Evolutionary conservation across 1,140 invertebrate genomes (phyloP).

Genomic region (Drosophila pachea): DNA sequence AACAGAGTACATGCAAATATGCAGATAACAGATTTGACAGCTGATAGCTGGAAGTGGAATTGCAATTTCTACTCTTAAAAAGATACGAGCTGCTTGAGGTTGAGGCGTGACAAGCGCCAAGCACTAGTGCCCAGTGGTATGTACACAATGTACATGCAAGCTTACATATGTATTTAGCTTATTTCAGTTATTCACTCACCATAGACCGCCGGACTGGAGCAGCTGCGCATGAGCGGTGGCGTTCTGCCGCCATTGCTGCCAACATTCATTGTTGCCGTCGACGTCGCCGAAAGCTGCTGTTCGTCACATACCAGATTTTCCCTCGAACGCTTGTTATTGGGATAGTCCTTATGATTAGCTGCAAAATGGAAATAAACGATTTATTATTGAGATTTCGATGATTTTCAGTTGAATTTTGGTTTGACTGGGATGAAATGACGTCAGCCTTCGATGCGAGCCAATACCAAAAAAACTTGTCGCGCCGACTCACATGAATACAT

Average conservation of each 20-base stretch:
- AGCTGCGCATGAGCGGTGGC: constrained; percentile 74
- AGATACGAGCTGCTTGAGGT: constrained; percentile 15
- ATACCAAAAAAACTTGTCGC: constrained; percentile 65
- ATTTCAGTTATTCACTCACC: constrained; percentile 54
- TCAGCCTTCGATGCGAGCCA: constrained; percentile 54
- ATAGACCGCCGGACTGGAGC: constrained; percentile 78
- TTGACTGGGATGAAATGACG: constrained; percentile 49
- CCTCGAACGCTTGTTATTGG: constrained; percentile 80
- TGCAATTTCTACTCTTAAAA: constrained; percentile 1
- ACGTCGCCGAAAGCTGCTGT: constrained; percentile 54
- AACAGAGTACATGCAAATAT: constrained; percentile 64
- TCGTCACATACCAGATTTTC: constrained; percentile 80
- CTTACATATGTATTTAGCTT: neutral
- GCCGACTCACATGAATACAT: constrained; percentile 50
- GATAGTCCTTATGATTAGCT: constrained; percentile 87
- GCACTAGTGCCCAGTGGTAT: constrained; percentile 1
- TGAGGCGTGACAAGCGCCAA: neutral
- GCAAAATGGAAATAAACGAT: constrained; percentile 62
- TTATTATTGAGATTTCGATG: constrained; percentile 26
- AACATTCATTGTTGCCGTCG: constrained; percentile 79
- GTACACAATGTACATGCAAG: neutral
- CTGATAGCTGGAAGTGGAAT: constrained; percentile 17
- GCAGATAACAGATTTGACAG: constrained; percentile 44
- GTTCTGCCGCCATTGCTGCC: constrained; percentile 72
- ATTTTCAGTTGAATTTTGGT: constrained; percentile 10